Base-by-base conservation (phyloP, 2,888 invertebrate genomes). In the Odontothrips loti region DNA sequence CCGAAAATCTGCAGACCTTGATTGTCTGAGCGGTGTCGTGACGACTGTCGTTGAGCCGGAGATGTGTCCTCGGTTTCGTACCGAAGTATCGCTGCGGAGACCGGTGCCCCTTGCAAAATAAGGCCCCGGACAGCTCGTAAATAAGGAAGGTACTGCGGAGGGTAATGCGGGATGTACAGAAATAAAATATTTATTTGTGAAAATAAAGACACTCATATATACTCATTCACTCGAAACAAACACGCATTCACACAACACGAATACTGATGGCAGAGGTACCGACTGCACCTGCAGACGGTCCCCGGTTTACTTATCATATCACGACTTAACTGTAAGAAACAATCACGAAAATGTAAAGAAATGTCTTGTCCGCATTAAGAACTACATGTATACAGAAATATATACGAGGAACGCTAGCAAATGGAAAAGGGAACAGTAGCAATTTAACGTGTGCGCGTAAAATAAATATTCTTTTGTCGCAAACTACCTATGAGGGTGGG, bases 181-280 rank as follows among this genome's bases (percentile, higher is more conserved):
- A 58, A 58, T 58, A 58, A 20, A 58, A 17, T 58, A 58, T 58
- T 17, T 58, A 58, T 58, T 58, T 58, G 15, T 58, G 0, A 58
- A 43, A 43, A 43, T 17, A 58, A n/a, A 17, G 58, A 15, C n/a
- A 58, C 58, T 20, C 58, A 58, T 20, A 58, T n/a, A 58, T 58
- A 58, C 58, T 20, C 58, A 58, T 58, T 11, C 58, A 17, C 58
- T 17, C 58, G 58, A n/a, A n/a, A 68, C 68, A n/a, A 8, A 75
- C 68, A 75, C 27, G 12, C 68, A 75, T 1, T 68, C 27, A 75
- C 68, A 75, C 23, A 75, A 27, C 68, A 75, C 68, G 68, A 75
- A 75, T 75, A 75, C 68, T 75, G 68, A 75, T 75, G 27, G 68
- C 58, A 58, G 58, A 20, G 34, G 34, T 43, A 43, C 34, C 34